Evolutionary conservation across 2,888 invertebrate genomes (phyloP).

Genomic region (Hanleya hanleyi): DNA sequence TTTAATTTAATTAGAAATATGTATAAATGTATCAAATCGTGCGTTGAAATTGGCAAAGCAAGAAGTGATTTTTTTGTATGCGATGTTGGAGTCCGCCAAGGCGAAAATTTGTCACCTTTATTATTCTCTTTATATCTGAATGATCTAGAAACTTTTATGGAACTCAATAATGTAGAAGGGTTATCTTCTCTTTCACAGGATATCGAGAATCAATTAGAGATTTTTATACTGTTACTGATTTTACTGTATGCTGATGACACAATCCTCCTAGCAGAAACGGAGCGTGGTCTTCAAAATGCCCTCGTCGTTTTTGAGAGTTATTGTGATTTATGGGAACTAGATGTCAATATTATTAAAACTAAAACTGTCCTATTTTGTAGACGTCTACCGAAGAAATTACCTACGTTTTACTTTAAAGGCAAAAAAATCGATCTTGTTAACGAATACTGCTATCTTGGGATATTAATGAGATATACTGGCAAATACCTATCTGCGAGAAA

Average conservation of each 20-base stretch:
- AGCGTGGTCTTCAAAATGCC: conserved; percentile 10
- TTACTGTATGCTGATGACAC: conserved; percentile 17
- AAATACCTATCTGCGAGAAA: conserved; percentile 14
- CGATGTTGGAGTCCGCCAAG: too few relatives aligned
- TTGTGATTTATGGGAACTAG: conserved; percentile 12
- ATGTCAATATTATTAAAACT: conserved; percentile 13
- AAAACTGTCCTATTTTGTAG: conserved; percentile 21
- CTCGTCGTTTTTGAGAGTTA: conserved; percentile 10
- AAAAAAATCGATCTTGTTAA: conserved; percentile 16
- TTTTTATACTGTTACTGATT: background rate
- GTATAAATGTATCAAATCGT: background rate
- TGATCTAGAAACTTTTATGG: background rate
- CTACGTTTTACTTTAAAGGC: conserved; percentile 10
- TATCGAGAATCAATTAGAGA: background rate
- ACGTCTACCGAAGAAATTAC: background rate
- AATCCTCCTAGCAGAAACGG: background rate
- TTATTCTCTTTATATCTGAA: background rate
- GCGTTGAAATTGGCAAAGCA: too few relatives aligned
- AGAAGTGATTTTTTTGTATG: too few relatives aligned
- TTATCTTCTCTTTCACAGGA: background rate
- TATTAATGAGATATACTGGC: conserved; percentile 18
- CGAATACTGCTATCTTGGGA: conserved; percentile 18
- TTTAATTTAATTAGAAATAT: background rate
- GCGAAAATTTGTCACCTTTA: too few relatives aligned
- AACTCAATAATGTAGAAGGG: background rate